Percentiles rank a stretch among this genome's conserved stretches.
phyloP scores from a whole-genome alignment of 2,113 vertebrate species.

The Stercorarius parasiticus region DNA sequence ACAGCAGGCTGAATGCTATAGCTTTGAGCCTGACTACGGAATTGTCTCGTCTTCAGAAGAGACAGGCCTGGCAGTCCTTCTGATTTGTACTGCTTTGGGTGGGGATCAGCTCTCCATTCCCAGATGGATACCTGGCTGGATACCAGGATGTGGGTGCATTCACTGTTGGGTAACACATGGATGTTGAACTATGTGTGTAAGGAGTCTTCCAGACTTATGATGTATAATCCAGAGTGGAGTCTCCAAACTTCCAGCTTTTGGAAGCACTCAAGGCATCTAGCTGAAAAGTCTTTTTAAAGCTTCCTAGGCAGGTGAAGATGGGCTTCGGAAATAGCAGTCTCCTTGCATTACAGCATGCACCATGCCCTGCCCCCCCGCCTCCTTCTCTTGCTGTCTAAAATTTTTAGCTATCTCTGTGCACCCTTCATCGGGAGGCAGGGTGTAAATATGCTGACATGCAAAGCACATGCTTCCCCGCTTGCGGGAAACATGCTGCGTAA shows the following conservation, averaged over 20 bases:
- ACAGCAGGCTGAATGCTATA: not conserved
- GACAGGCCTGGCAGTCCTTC: not conserved
- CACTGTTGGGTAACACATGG: fast-evolving
- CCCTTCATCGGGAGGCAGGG: not conserved
- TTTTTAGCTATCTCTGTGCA: not conserved
- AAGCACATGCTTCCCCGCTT: not conserved
- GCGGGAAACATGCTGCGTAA: not conserved
- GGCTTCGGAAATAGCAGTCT: not conserved
- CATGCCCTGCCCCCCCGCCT: not conserved
- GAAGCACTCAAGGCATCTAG: not conserved
- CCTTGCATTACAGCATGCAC: not conserved
- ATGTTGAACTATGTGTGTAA: not conserved
- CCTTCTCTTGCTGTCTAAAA: not conserved
- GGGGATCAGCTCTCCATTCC: not conserved
- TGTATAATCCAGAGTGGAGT: fast-evolving
- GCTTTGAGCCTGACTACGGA: fast-evolving
- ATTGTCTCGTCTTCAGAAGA: not conserved
- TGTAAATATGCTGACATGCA: not conserved
- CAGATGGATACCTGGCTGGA: not conserved
- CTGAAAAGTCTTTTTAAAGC: not conserved
- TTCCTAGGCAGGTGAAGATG: not conserved
- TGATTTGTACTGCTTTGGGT: not conserved
- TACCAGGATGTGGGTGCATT: not conserved
- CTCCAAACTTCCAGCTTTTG: not conserved
- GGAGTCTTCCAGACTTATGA: not conserved